Conservation (phyloP, 2,888 invertebrate genomes). For the Phaonia tiefii region DNA sequence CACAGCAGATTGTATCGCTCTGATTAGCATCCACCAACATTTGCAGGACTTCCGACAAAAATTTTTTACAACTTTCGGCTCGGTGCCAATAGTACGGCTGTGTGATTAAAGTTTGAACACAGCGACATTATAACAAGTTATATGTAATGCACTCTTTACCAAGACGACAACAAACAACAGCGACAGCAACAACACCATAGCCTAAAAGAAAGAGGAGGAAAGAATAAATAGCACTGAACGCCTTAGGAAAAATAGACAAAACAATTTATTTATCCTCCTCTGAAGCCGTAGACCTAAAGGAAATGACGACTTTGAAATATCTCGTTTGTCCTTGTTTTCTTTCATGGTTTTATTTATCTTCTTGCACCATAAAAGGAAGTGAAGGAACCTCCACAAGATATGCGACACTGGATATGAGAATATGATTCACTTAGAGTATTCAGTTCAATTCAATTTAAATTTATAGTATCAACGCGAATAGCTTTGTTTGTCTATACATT, state of each 20-base stretch:
- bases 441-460: constrained; percentile 62
- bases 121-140: constrained; percentile 21
- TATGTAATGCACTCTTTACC: constrained; percentile 36
- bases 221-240: constrained; percentile 30
- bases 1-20: constrained; percentile 49
- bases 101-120: constrained; percentile 56
- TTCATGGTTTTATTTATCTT: not conserved
- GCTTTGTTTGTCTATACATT: not conserved
- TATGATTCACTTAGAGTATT: constrained; percentile 60
- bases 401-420: constrained; percentile 47
- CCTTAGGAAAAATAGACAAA: constrained; percentile 43
- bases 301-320: not conserved
- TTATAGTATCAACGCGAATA: constrained; percentile 52
- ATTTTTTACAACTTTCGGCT: constrained; percentile 57
- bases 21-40: constrained; percentile 70
- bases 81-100: constrained; percentile 67
- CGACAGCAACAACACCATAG: no score
- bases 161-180: no score
- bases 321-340: not conserved
- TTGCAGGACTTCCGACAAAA: constrained; percentile 45
- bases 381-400: constrained; percentile 33
- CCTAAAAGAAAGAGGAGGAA: no score
- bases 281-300: not conserved
- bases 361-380: not conserved
- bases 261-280: constrained; percentile 49